Percentiles rank a stretch among this genome's conserved stretches.
These are phyloP conservation scores for Plagodis dolabraria DNA, from an alignment of 2,888 invertebrate species.

Conservation along the genomic window DNA sequence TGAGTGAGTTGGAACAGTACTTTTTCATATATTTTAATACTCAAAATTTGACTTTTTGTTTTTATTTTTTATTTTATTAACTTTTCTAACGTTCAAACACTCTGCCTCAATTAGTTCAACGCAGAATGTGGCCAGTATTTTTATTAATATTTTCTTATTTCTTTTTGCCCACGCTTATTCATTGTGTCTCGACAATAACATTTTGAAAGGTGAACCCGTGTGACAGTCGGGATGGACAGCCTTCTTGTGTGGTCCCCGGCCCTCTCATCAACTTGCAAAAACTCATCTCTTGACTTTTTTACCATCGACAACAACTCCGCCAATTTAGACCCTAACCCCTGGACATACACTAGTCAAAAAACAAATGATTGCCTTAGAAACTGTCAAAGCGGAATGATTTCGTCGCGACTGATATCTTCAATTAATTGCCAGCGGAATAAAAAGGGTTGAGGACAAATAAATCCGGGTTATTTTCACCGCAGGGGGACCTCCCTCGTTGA, in stretches of 20 bases:
- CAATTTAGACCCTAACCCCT: slow-evolving; percentile 48
- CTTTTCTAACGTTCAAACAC: too few relatives aligned
- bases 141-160: too few relatives aligned
- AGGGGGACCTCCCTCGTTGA: slow-evolving; percentile 61
- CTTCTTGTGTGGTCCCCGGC: slow-evolving; percentile 72
- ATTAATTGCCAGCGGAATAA: slow-evolving; percentile 67
- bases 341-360: slow-evolving; percentile 38
- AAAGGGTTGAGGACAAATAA: slow-evolving; percentile 58
- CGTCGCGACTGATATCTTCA: slow-evolving; percentile 69
- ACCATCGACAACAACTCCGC: slow-evolving; percentile 31
- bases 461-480: slow-evolving; percentile 4
- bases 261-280: slow-evolving; percentile 57
- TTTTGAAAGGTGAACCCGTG: slow-evolving; percentile 41
- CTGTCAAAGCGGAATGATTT: slow-evolving; percentile 77
- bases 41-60: too few relatives aligned
- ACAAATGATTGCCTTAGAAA: slow-evolving; percentile 61
- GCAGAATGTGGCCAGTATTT: too few relatives aligned
- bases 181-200: slow-evolving; percentile 36
- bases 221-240: slow-evolving; percentile 44
- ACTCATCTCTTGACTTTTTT: slow-evolving; percentile 69
- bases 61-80: too few relatives aligned
- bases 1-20: too few relatives aligned
- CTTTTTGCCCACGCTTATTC: slow-evolving; percentile 11
- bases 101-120: too few relatives aligned
- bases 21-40: too few relatives aligned